Percentiles rank a stretch among this genome's conserved stretches.
Conservation (phyloP, 2,888 invertebrate species). For the Leptogaster cylindrica region DNA sequence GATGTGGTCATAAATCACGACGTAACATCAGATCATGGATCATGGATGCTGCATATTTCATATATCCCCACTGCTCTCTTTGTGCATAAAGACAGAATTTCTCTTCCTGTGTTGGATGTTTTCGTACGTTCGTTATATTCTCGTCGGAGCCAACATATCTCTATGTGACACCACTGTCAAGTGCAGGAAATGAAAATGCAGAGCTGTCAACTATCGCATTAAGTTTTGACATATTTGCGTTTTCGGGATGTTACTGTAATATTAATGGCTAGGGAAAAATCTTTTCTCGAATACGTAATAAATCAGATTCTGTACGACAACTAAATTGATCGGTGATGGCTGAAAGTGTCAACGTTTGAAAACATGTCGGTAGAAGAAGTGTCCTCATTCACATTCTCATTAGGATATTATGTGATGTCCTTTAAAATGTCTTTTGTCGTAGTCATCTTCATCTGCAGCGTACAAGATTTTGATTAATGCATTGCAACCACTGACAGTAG, state of each 20-base stretch:
- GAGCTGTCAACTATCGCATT: slow-evolving; percentile 49
- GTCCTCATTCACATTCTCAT: too few species aligned
- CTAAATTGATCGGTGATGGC: slow-evolving; percentile 30
- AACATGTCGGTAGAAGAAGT: too few species aligned
- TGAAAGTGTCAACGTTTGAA: background rate
- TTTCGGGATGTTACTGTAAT: slow-evolving; percentile 44
- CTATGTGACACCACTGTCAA: slow-evolving; percentile 46
- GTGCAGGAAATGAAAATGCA: slow-evolving; percentile 50
- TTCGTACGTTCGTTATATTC: background rate
- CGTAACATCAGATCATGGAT: slow-evolving; percentile 48
- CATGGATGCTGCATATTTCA: slow-evolving; percentile 47
- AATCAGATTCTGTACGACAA: slow-evolving; percentile 23
- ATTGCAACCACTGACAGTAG: too few species aligned
- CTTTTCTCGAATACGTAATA: slow-evolving; percentile 31
- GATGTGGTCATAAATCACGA: slow-evolving; percentile 50
- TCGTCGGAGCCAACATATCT: slow-evolving; percentile 37
- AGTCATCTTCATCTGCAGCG: too few species aligned
- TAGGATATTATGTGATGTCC: too few species aligned
- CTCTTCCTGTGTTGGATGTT: background rate
- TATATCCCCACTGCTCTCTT: slow-evolving; percentile 28
- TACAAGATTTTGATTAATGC: too few species aligned
- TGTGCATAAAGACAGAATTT: slow-evolving; percentile 14
- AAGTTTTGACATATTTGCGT: slow-evolving; percentile 49
- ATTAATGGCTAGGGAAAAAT: slow-evolving; percentile 30
- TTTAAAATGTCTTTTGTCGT: too few species aligned